These are phyloP conservation scores for Leiothrix lutea DNA, from an alignment of 2,113 vertebrate genomes.

Conservation along the genomic window DNA sequence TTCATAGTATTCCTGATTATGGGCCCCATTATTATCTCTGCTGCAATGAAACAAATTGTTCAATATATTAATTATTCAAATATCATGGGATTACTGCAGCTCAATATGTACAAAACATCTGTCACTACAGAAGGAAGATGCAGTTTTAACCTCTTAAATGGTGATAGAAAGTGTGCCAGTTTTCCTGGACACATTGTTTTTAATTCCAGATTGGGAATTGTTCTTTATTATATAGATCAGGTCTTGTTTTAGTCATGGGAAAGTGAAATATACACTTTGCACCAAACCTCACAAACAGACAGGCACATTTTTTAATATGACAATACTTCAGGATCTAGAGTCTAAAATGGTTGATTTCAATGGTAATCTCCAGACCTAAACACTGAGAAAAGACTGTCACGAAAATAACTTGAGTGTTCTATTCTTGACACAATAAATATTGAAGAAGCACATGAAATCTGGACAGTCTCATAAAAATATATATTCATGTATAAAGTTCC, in stretches of 20 bases:
- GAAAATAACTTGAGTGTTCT: not conserved
- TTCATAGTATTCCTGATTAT: not conserved
- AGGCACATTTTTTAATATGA: not conserved
- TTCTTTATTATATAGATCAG: fast-evolving
- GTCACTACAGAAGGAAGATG: not conserved
- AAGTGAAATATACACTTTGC: not conserved
- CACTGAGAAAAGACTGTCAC: not conserved
- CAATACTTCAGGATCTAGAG: not conserved
- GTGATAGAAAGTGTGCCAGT: not conserved
- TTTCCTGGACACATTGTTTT: not conserved
- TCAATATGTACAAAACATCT: not conserved
- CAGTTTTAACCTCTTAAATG: not conserved
- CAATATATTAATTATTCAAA: not conserved
- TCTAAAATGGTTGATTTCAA: not conserved
- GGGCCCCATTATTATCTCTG: not conserved
- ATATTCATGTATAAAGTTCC: not conserved
- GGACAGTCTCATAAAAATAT: not conserved
- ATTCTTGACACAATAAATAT: not conserved
- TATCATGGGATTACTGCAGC: not conserved
- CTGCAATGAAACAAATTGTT: not conserved
- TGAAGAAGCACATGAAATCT: not conserved
- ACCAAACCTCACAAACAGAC: not conserved
- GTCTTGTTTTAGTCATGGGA: not conserved
- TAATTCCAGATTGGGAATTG: not conserved
- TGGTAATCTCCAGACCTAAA: not conserved